Percentiles rank a stretch among this genome's conserved stretches.
Conservation (phyloP, 2,888 invertebrate genomes). For the Galerucella calmariensis region DNA sequence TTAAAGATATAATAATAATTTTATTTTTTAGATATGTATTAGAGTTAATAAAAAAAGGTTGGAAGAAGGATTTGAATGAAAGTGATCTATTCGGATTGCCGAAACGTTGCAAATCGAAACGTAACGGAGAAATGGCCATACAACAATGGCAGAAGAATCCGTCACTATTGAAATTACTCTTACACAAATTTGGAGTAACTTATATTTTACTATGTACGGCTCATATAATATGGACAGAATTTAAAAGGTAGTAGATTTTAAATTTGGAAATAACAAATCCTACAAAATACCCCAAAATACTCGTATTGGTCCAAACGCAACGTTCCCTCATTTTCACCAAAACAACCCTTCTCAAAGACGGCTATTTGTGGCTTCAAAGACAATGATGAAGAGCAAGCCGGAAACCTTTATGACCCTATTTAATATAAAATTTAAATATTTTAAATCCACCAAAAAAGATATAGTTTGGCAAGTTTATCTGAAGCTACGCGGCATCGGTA, state of each 20-base stretch:
- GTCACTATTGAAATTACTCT: slow-evolving; percentile 20
- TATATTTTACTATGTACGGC: slow-evolving; percentile 28
- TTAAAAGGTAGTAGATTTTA: slow-evolving; percentile 18
- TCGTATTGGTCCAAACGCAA: too few species aligned
- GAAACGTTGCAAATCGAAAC: slow-evolving; percentile 57
- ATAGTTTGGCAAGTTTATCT: too few species aligned
- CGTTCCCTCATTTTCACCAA: too few species aligned
- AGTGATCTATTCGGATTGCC: slow-evolving; percentile 70
- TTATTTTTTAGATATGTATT: slow-evolving; percentile 70
- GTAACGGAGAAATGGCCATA: slow-evolving; percentile 52
- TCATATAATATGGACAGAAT: slow-evolving; percentile 27
- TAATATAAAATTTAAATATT: too few species aligned
- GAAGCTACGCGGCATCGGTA: too few species aligned
- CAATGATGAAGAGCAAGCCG: too few species aligned
- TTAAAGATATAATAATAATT: neutral
- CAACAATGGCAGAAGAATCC: slow-evolving; percentile 49
- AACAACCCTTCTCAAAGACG: too few species aligned
- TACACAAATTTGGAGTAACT: slow-evolving; percentile 19
- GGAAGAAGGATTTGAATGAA: slow-evolving; percentile 71
- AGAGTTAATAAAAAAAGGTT: slow-evolving; percentile 73
- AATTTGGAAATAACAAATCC: too few species aligned
- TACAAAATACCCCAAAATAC: too few species aligned
- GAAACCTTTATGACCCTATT: too few species aligned
- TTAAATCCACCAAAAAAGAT: too few species aligned
- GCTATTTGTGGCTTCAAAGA: too few species aligned